phyloP scores from a whole-genome alignment of 2,888 invertebrate genomes.

The Schizotus pectinicornis region DNA sequence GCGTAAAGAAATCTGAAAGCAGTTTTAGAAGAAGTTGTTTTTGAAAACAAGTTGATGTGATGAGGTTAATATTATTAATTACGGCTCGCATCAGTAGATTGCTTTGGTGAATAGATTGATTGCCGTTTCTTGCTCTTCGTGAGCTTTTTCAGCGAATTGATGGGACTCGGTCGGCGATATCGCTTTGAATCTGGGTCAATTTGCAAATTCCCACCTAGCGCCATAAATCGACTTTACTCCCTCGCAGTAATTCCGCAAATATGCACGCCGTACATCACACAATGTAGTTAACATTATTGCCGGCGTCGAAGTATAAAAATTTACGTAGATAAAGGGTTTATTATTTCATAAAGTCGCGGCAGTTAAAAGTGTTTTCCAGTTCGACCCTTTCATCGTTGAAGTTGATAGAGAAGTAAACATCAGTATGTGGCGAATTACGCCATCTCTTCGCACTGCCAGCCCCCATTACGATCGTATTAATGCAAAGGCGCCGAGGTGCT shows the following conservation, averaged over 20 bases:
- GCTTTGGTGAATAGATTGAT: too few species aligned
- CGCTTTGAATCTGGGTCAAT: too few species aligned
- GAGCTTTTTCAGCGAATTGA: too few species aligned
- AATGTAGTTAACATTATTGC: slow-evolving; percentile 18
- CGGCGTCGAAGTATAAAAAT: slow-evolving; percentile 8
- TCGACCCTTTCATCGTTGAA: slow-evolving; percentile 15
- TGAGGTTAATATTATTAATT: too few species aligned
- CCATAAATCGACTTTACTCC: too few species aligned
- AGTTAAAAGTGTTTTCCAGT: slow-evolving; percentile 29
- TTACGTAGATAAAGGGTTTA: slow-evolving; percentile 33
- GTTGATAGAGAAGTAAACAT: slow-evolving; percentile 20
- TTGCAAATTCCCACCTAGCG: too few species aligned
- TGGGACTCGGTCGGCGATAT: too few species aligned
- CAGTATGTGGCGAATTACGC: slow-evolving; percentile 11
- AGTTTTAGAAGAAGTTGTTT: too few species aligned
- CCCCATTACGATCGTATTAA: slow-evolving; percentile 1
- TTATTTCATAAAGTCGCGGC: slow-evolving; percentile 34
- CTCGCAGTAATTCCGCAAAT: slow-evolving; percentile 5
- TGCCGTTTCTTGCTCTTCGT: too few species aligned
- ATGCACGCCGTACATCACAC: slow-evolving; percentile 9
- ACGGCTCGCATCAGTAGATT: too few species aligned
- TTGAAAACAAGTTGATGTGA: too few species aligned
- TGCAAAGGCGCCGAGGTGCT: background rate
- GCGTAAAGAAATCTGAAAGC: too few species aligned
- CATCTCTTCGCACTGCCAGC: slow-evolving; percentile 8